A percentile compares a stretch with the other conserved stretches of the same genome.
These are phyloP conservation scores for Argopecten irradians DNA, from an alignment of 1,140 invertebrate genomes.

Conservation along the genomic window DNA sequence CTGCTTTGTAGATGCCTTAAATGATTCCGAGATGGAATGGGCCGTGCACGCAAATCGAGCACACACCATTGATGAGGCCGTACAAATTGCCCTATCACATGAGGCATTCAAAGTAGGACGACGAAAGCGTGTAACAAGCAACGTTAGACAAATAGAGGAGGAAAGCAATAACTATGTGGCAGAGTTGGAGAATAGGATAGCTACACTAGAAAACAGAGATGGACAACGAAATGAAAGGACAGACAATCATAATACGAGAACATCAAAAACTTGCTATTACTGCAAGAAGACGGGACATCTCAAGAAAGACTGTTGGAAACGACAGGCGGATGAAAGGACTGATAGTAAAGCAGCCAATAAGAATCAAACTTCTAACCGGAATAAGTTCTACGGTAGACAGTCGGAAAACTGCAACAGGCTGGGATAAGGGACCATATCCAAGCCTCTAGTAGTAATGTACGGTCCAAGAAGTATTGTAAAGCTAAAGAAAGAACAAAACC, in stretches of 20 bases:
- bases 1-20: constrained; percentile 44
- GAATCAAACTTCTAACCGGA: neutral
- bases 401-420: neutral
- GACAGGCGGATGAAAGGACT: neutral
- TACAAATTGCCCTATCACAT: constrained; percentile 36
- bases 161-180: too few species aligned
- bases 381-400: neutral
- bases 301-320: neutral
- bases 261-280: neutral
- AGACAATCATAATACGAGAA: neutral
- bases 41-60: constrained; percentile 33
- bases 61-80: constrained; percentile 37
- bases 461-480: neutral
- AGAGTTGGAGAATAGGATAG: neutral
- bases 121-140: neutral
- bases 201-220: neutral
- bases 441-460: neutral
- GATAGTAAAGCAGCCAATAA: neutral
- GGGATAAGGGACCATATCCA: neutral
- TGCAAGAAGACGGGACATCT: neutral
- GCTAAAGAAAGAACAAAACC: neutral
- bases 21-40: constrained; percentile 40
- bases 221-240: neutral
- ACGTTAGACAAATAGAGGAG: neutral
- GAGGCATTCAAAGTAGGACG: neutral